Evolutionary conservation across 2,113 vertebrate genomes (phyloP).

Genomic region (Diphyllodes magnificus): DNA sequence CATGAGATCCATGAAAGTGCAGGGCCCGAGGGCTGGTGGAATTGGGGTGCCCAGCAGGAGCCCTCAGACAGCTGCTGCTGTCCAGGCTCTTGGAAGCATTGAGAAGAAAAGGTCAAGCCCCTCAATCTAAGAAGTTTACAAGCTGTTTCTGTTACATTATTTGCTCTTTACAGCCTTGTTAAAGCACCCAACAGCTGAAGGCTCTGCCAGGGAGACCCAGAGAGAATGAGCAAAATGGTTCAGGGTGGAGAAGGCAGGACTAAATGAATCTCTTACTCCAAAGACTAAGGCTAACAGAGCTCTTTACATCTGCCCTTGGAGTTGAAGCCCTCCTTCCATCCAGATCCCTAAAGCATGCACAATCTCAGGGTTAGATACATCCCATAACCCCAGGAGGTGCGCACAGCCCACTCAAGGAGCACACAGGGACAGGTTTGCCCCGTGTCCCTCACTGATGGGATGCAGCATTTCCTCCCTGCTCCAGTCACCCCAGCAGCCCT

Average conservation of each 20-base stretch:
- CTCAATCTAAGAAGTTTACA: neutral
- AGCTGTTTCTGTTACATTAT: neutral
- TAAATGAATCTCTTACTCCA: neutral
- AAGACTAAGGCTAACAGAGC: neutral
- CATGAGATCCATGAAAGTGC: neutral
- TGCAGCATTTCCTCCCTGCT: neutral
- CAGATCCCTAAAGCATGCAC: neutral
- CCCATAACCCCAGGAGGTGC: neutral
- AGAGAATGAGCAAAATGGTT: neutral
- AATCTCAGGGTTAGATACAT: accelerated
- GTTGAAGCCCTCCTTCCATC: neutral
- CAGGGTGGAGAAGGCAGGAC: neutral
- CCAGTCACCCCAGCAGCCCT: neutral
- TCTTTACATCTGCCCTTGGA: neutral
- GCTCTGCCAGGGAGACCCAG: neutral
- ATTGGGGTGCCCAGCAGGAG: neutral
- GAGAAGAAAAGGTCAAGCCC: neutral
- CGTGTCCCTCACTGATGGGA: neutral
- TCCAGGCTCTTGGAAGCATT: accelerated
- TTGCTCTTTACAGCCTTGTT: neutral
- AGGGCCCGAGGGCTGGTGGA: neutral
- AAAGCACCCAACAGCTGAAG: neutral
- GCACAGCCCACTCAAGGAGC: accelerated
- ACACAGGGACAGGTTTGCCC: neutral
- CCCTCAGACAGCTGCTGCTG: accelerated